Base-by-base conservation (phyloP, 2,113 vertebrate species). In the Solea solea region DNA sequence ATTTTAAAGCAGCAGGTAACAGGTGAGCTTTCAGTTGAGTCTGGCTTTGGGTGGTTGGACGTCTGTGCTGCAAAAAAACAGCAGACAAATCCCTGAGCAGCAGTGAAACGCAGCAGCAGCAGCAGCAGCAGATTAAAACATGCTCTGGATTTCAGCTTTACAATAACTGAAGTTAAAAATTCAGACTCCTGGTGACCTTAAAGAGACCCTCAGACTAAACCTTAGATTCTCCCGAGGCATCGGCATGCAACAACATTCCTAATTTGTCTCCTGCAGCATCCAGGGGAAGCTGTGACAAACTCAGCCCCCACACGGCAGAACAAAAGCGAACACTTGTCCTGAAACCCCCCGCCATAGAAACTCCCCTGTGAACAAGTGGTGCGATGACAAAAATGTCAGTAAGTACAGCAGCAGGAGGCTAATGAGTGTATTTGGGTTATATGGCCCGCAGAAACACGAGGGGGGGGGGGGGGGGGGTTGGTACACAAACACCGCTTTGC, bases 321-420 rank as follows among this genome's bases (percentile, higher is more conserved):
- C 34, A 34, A 34, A 34, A 34, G 34, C 34, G 34, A 71, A 64
- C 74, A 84, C 79, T 76, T 74, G 81, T 84, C 69, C 78, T 78
- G 71, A 85, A 74, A 71, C 34, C 62, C 49, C 27, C 28, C 39
- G 69, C 71, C 21, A 21, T 9, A 67, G 62, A 64, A 52, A 34
- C 68, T 74, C 83, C 85, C 79, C 58, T 21, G 0, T 59, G 82
- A 82, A 80, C 82, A 81, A 86, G 86, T 85, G 56, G 44, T 69
- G 70, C n/a, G 70, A 87, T 90, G 82, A 90, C 85, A 90, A 89
- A 21, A 89, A 87, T 54, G 58, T 81, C 75, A 76, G 62, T 80
- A 83, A 84, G 76, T 72, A 64, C 77, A 81, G 70, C 77, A 81
- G 70, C 69, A 64, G 74, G 73, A 76, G 71, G 78, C 72, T 76